Evolutionary conservation across 2,888 invertebrate species (phyloP), one percentile per base, ranked within the genome.

Genomic region (Cordilura impudica): DNA sequence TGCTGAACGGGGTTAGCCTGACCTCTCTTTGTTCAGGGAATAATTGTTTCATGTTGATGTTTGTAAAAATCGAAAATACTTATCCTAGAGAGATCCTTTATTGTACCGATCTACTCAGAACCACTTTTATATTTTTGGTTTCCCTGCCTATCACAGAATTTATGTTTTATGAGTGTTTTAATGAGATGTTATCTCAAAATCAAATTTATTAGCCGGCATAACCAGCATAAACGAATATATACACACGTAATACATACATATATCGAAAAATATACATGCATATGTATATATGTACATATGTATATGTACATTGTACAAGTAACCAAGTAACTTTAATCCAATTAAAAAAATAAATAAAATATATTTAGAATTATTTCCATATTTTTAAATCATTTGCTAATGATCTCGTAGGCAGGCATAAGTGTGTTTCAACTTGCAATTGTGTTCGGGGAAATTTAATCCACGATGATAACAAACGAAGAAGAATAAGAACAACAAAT

Each of bases 311-410:
- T 35, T 18, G 7, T 39, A 45, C 16, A 4, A 16, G 19, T 47
- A 54, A 71, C 39, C 8, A 45, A 72, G 23, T 47, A 54, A 56
- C 35, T n/a, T 26, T 4, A 26, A 4, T 26, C 26, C 26, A 26
- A 26, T 26, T 26, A 65, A 56, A 65, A 6, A n/a, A n/a, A n/a
- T n/a, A n/a, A n/a, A n/a, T n/a, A n/a, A n/a, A 65, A 16, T 65
- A 39, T 26, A 56, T 65, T 65, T 72, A 56, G 56, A 73, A 66
- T 58, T 73, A n/a, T 47, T 54, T 63, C 31, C 65, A 73, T 56
- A 73, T 72, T 72, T n/a, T n/a, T n/a, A n/a, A n/a, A n/a, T n/a
- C n/a, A n/a, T n/a, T n/a, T n/a, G n/a, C n/a, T n/a, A n/a, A n/a
- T n/a, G n/a, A n/a, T n/a, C n/a, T n/a, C 6, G 0, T 39, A 39